These are phyloP conservation scores for Lasioglossum marginatum DNA, from an alignment of 2,888 invertebrate genomes.

Conservation along the genomic window DNA sequence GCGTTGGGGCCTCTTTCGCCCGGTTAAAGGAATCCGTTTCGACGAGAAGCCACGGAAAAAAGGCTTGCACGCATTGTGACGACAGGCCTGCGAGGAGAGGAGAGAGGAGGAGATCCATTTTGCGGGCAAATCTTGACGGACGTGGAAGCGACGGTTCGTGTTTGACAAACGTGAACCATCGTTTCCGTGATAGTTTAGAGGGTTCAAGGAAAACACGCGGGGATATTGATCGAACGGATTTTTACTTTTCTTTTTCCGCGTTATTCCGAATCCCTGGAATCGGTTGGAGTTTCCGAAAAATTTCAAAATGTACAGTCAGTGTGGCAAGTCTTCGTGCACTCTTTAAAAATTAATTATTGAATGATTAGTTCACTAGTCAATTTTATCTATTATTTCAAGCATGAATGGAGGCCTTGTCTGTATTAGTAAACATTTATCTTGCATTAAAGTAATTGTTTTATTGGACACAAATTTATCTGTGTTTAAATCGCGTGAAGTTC, in stretches of 20 bases:
- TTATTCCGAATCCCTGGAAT: background rate
- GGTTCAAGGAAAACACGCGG: slow-evolving; percentile 19
- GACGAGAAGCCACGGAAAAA: slow-evolving; percentile 61
- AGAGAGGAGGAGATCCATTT: slow-evolving; percentile 57
- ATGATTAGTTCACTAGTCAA: too few relatives aligned
- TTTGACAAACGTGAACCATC: slow-evolving; percentile 44
- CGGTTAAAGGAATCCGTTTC: slow-evolving; percentile 72
- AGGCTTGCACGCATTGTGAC: slow-evolving; percentile 71
- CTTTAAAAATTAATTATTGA: too few relatives aligned
- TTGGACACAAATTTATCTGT: too few relatives aligned
- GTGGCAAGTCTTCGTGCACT: too few relatives aligned
- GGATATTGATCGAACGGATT: slow-evolving; percentile 8
- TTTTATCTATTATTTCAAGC: too few relatives aligned
- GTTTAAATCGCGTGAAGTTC: too few relatives aligned
- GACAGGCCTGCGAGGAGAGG: slow-evolving; percentile 55
- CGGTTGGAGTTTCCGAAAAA: background rate
- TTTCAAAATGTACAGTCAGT: background rate
- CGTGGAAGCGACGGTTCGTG: slow-evolving; percentile 67
- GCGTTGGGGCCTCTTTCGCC: slow-evolving; percentile 56
- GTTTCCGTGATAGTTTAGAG: slow-evolving; percentile 36
- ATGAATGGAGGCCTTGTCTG: too few relatives aligned
- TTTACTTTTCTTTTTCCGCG: background rate
- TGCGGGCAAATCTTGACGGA: slow-evolving; percentile 78
- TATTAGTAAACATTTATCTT: too few relatives aligned
- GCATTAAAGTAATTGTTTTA: too few relatives aligned